phyloP scores from a whole-genome alignment of 2,113 vertebrate species.

The Pyrgilauda ruficollis region DNA sequence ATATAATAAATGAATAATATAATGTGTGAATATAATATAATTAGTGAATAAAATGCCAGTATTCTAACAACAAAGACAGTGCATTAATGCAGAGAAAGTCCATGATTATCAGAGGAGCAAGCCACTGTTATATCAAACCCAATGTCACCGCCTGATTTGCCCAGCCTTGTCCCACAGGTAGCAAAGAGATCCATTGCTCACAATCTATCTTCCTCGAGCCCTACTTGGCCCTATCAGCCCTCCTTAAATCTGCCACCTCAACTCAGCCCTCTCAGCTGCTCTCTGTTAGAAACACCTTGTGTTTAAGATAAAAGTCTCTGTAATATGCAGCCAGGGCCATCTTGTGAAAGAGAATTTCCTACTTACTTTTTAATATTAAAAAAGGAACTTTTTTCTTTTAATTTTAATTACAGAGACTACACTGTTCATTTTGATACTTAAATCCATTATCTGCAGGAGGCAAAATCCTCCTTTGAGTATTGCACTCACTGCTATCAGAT shows the following conservation, averaged over 20 bases:
- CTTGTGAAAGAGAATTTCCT: background rate
- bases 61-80: background rate
- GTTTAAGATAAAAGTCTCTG: background rate
- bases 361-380: background rate
- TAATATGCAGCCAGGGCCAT: background rate
- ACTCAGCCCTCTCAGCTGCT: background rate
- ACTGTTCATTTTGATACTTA: background rate
- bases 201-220: background rate
- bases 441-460: background rate
- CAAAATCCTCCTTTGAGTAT: background rate
- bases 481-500: background rate
- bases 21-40: no score
- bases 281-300: background rate
- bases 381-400: background rate
- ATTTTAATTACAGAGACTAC: background rate
- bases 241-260: background rate
- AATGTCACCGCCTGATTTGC: background rate
- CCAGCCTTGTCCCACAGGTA: background rate
- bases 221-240: accelerated
- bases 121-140: background rate
- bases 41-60: background rate
- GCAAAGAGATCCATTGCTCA: background rate
- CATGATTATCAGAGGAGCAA: background rate
- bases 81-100: background rate
- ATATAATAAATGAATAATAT: no score